phyloP scores from a whole-genome alignment of 2,888 invertebrate species.

The Sturmia bella region DNA sequence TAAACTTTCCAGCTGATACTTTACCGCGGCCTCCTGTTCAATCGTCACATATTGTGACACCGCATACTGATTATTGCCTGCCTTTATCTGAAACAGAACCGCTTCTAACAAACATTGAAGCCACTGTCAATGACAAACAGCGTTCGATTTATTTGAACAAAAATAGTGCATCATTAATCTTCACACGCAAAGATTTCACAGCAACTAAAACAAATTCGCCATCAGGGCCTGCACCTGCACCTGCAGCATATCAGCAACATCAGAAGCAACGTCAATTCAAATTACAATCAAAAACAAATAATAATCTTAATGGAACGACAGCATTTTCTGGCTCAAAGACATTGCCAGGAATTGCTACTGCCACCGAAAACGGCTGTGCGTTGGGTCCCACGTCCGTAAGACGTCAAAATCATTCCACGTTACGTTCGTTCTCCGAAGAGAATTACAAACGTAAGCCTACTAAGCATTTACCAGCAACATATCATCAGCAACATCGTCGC shows the following conservation, averaged over 20 bases:
- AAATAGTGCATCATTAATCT: slow-evolving; percentile 81
- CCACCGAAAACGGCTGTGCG: slow-evolving; percentile 35
- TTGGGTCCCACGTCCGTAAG: slow-evolving; percentile 31
- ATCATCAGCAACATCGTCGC: slow-evolving; percentile 78
- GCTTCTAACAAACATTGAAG: slow-evolving; percentile 78
- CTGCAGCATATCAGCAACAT: slow-evolving; percentile 42
- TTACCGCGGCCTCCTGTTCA: slow-evolving; percentile 59
- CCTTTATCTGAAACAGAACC: slow-evolving; percentile 81
- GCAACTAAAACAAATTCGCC: slow-evolving; percentile 21
- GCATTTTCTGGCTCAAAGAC: slow-evolving; percentile 34
- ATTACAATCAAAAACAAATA: slow-evolving; percentile 66
- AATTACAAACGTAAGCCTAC: slow-evolving; percentile 65
- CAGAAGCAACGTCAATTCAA: slow-evolving; percentile 56
- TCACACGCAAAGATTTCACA: slow-evolving; percentile 79
- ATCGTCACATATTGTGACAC: background rate
- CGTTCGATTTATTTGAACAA: slow-evolving; percentile 79
- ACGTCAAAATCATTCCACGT: slow-evolving; percentile 64
- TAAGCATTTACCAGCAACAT: slow-evolving; percentile 72
- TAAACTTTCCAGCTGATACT: slow-evolving; percentile 79
- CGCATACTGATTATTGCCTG: slow-evolving; percentile 68
- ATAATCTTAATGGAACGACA: slow-evolving; percentile 68
- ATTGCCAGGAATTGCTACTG: slow-evolving; percentile 10
- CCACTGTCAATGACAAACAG: slow-evolving; percentile 77
- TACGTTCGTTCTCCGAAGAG: slow-evolving; percentile 66
- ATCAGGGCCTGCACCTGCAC: slow-evolving; percentile 46